Evolutionary conservation across 2,113 vertebrate species (phyloP).

Genomic region (Gallinago jamesoni): DNA sequence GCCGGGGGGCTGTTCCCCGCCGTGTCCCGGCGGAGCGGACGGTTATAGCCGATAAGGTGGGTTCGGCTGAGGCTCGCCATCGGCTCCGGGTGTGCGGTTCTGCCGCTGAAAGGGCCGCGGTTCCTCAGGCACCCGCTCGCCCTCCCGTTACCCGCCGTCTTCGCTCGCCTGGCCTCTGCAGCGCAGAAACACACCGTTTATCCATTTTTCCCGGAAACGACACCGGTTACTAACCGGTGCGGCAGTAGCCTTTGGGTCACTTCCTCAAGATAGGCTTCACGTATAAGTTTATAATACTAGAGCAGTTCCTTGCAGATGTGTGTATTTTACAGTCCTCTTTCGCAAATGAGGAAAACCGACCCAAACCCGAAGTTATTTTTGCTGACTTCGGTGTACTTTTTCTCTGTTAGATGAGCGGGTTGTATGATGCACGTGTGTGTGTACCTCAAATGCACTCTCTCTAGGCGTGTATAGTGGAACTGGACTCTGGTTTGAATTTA

Average conservation of each 20-base stretch:
- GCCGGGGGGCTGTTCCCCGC: neutral
- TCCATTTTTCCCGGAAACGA: accelerated
- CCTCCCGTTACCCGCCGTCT: no score
- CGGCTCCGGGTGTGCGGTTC: accelerated
- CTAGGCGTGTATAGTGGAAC: accelerated
- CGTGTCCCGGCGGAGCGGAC: neutral
- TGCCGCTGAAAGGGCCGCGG: neutral
- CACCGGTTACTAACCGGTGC: accelerated
- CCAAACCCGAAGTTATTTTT: accelerated
- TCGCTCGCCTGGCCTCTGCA: neutral
- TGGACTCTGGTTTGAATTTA: neutral
- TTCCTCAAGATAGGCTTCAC: accelerated
- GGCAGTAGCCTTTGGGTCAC: accelerated
- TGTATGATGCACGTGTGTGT: accelerated
- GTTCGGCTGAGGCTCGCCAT: accelerated
- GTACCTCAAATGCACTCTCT: neutral
- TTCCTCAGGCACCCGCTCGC: neutral
- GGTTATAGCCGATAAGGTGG: accelerated
- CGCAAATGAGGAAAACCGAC: neutral
- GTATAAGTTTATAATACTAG: accelerated
- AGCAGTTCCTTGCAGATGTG: accelerated
- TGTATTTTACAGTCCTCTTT: accelerated
- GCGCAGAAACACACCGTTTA: accelerated
- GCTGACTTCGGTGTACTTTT: neutral
- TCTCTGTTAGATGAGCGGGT: no score